These are phyloP conservation scores for Desmophyllum pertusum DNA, from an alignment of 92 coral and sea anemone species.

Conservation along the genomic window DNA sequence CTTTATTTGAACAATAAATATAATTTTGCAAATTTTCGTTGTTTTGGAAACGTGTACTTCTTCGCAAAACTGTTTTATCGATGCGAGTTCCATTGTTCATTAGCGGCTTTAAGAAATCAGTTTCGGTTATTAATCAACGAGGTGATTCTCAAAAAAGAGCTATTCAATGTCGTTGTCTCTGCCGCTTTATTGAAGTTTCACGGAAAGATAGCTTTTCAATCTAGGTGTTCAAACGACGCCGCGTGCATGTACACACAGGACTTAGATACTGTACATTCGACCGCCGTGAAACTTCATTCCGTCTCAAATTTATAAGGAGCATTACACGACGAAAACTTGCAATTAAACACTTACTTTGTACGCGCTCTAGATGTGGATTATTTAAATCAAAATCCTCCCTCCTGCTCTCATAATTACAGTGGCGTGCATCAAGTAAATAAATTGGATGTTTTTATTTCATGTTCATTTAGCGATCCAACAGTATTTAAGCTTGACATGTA, in stretches of 20 bases:
- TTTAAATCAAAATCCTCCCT: not conserved
- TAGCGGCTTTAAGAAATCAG: constrained; percentile 17
- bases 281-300: constrained; percentile 7
- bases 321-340: too few species aligned
- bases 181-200: not conserved
- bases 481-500: not conserved
- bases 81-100: constrained; percentile 1
- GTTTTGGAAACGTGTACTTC: constrained; percentile 9
- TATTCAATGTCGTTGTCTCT: not conserved
- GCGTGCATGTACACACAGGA: not conserved
- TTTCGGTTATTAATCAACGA: constrained; percentile 5
- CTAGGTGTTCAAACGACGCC: not conserved
- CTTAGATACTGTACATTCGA: not conserved
- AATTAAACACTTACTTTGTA: constrained; percentile 17
- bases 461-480: not conserved
- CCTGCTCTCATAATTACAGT: not conserved
- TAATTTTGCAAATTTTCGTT: not conserved
- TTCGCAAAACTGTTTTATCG: not conserved
- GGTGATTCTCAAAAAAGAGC: not conserved
- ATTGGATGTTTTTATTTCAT: not conserved
- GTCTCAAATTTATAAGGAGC: not conserved
- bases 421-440: not conserved
- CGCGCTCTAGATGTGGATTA: not conserved
- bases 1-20: not conserved
- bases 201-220: not conserved